Base-by-base conservation (phyloP, 92 coral and sea anemone species). In the Parazoanthus atlanticus region DNA sequence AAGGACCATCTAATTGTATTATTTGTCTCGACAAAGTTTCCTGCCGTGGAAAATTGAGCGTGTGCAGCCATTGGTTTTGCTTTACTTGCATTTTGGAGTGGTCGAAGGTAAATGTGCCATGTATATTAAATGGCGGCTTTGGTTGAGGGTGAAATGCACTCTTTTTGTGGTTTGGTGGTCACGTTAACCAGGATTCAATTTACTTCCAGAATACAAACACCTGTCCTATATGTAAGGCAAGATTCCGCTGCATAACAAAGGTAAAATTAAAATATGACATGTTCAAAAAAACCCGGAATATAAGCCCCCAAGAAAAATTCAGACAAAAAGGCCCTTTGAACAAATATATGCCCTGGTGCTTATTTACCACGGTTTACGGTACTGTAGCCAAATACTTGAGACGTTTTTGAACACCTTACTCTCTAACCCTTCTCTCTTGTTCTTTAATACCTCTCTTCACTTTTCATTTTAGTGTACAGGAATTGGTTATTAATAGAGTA, bases 21-120 rank as follows among this genome's bases (percentile, higher is more conserved):
- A 94, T 97, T 67, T 97, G 99, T 88, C 91, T 97, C n/a, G 99
- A 97, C 49, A 93, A 87, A 54, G 96, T 97, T 75, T 88, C 92
- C 28, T 94, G 97, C 79, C 94, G 99, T 21, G 99, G 99, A 17
- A 97, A 94, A 88, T 69, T 97, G 65, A 91, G 98, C 77, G 98
- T 95, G 64, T 97, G 99, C 78, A 86, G 91, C 73, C 99, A 97
- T 89, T 97, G 99, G 99, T 97, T 97, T 94, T 97, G 99, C 86
- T 97, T 86, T 76, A 88, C 89, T 34, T 97, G 99, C 85, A 94
- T 97, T 69, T 85, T 90, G 69, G 99, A 97, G 81, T 97, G 99
- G 99, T 96, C 99, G 5, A 94, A 97, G 99, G 99, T 97, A 34
- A 67, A 85, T n/a, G 0, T 56, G 11, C 17, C 89, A 31, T 67